Evolutionary conservation across 2,113 vertebrate species (phyloP), one percentile per base, ranked within the genome.

Genomic region (Anarrhichthys ocellatus): DNA sequence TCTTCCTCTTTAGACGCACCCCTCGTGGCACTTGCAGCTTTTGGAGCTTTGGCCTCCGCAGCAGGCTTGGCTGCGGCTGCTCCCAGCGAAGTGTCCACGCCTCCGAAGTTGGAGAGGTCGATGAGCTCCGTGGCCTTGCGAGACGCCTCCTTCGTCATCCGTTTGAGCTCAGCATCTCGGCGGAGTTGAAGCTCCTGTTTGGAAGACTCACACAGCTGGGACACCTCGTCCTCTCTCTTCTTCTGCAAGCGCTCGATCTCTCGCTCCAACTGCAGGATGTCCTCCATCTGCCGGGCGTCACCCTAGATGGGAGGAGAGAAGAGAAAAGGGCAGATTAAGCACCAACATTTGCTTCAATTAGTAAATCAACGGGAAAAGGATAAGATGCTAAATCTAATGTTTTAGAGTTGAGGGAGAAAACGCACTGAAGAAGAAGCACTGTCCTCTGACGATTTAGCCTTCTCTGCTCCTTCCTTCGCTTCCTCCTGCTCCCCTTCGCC

Each of bases 211-310:
- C 95, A 96, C 48, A 96, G 91, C 88, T 96, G 95, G 22, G 97
- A 97, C 88, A 97, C 96, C 65, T 96, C 96, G 13, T 97, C 96
- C 82, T 96, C 94, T 1, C 96, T 94, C 90, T 97, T 96, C 90
- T 95, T 95, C 87, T 97, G 97, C 85, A 98, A 65, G 29, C 96
- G 96, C 79, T 98, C 96, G 22, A 98, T 98, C 94, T 98, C 97
- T 75, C 93, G 94, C 89, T 98, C 97, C 74, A 98, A 69, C 71
- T 96, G 95, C 82, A 98, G 90, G 83, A 98, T 98, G 92, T 98
- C 96, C 87, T 97, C 96, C 96, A 98, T 97, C 90, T 97, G 97
- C 75, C 92, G 95, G 66, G 89, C 82, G 68, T 97, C 96, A 22
- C 96, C 96, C 92, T 96, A 32, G 0, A 78, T 9, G 13, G 27